Percentiles rank a stretch among this genome's conserved stretches.
phyloP scores from a whole-genome alignment of 2,888 invertebrate species.

The Tetheella fluctuosa region DNA sequence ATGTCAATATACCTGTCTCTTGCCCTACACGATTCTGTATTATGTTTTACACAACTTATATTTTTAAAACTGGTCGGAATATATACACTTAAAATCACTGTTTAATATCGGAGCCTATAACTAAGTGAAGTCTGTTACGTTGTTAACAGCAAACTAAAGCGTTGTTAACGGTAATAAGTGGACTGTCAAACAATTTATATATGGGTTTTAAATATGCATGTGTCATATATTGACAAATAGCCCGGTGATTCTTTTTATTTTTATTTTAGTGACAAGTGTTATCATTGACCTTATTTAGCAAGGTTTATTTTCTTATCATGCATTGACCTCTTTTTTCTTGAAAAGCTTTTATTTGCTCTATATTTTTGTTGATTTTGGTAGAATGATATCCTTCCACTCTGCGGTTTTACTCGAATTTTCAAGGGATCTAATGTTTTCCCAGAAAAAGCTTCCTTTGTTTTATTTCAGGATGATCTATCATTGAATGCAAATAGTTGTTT shows the following conservation, averaged over 20 bases:
- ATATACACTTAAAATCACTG: neutral
- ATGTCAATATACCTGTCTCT: no score
- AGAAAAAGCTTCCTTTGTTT: no score
- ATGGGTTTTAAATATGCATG: conserved; percentile 13
- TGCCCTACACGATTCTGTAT: no score
- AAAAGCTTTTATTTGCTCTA: no score
- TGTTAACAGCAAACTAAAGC: neutral
- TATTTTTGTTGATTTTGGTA: no score
- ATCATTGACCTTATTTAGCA: neutral
- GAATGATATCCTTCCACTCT: no score
- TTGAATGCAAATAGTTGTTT: no score
- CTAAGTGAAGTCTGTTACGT: neutral
- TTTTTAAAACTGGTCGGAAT: neutral
- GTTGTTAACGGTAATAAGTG: neutral
- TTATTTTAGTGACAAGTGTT: neutral
- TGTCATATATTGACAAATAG: neutral
- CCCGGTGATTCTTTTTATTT: neutral
- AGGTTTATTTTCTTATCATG: neutral
- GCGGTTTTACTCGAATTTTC: no score
- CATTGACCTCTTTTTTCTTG: neutral
- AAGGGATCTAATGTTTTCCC: no score
- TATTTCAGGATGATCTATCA: no score
- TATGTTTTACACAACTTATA: neutral
- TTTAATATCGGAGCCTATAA: neutral
- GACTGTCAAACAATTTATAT: neutral